A percentile compares a stretch with the other conserved stretches of the same genome.
Conservation (phyloP, 2,797 vertebrate genomes). For the Cyclura pinguis region DNA sequence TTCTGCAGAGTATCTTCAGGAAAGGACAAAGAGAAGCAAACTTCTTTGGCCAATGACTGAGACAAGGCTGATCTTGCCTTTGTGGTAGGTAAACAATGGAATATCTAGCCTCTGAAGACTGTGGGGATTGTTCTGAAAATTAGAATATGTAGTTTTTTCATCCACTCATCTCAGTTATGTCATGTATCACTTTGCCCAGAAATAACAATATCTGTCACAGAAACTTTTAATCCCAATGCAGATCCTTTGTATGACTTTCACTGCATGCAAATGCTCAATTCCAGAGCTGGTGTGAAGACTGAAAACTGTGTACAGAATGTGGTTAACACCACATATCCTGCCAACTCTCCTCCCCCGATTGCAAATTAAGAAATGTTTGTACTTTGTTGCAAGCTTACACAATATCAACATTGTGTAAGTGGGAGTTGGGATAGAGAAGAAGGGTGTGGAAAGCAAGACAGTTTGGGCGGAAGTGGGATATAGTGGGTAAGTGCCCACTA, state of each 20-base stretch:
- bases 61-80: background rate
- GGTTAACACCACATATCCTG: constrained; percentile 9
- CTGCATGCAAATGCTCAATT: background rate
- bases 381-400: constrained; percentile 19
- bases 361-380: constrained; percentile 15
- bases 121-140: background rate
- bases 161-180: background rate
- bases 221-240: background rate
- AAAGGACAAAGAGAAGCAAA: background rate
- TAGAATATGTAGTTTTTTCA: background rate
- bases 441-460: constrained; percentile 1
- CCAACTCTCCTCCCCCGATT: background rate
- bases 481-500: background rate
- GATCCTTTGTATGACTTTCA: background rate
- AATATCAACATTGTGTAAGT: constrained; percentile 21
- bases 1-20: background rate
- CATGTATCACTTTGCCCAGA: background rate
- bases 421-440: background rate
- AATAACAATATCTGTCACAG: background rate
- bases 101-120: background rate
- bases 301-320: constrained; percentile 2
- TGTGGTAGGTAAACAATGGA: background rate
- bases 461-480: background rate
- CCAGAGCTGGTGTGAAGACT: background rate
- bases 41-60: background rate